Evolutionary conservation across 2,888 invertebrate genomes (phyloP).

Genomic region (Thalpophila matura): DNA sequence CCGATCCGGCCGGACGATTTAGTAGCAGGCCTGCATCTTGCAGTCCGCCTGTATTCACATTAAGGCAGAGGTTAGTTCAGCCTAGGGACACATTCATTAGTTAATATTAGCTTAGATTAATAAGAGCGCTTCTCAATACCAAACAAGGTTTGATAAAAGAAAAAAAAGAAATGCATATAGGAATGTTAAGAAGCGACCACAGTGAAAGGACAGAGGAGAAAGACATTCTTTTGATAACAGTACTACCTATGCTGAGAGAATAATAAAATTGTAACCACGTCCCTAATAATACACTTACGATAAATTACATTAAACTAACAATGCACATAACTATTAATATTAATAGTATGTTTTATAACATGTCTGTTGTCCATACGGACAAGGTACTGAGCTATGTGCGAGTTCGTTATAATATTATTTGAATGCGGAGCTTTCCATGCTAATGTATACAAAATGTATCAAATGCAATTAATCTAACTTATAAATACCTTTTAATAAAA

Average conservation of each 20-base stretch:
- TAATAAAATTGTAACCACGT: slow-evolving; percentile 78
- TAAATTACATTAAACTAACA: slow-evolving; percentile 89
- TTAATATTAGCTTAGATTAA: slow-evolving; percentile 67
- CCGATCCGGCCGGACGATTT: not conserved
- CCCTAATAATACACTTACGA: slow-evolving; percentile 88
- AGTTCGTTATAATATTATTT: slow-evolving; percentile 71
- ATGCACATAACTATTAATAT: slow-evolving; percentile 84
- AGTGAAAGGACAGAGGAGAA: slow-evolving; percentile 81
- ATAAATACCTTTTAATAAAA: slow-evolving; percentile 79
- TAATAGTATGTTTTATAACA: slow-evolving; percentile 80
- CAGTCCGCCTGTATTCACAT: slow-evolving; percentile 37
- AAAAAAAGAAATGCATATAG: slow-evolving; percentile 80
- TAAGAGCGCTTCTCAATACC: slow-evolving; percentile 69
- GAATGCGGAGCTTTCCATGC: slow-evolving; percentile 75
- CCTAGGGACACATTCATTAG: slow-evolving; percentile 65
- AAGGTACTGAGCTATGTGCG: slow-evolving; percentile 87
- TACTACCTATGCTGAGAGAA: slow-evolving; percentile 77
- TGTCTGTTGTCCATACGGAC: slow-evolving; percentile 83
- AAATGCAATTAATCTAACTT: slow-evolving; percentile 80
- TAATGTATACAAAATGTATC: slow-evolving; percentile 74
- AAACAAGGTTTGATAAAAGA: slow-evolving; percentile 68
- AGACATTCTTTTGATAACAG: slow-evolving; percentile 73
- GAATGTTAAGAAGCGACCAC: slow-evolving; percentile 86
- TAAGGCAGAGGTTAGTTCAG: slow-evolving; percentile 63
- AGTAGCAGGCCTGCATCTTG: slow-evolving; percentile 1